A percentile compares a stretch with the other conserved stretches of the same genome.
Conservation (phyloP, 1,140 invertebrate genomes). For the Drosophila nikananu region DNA sequence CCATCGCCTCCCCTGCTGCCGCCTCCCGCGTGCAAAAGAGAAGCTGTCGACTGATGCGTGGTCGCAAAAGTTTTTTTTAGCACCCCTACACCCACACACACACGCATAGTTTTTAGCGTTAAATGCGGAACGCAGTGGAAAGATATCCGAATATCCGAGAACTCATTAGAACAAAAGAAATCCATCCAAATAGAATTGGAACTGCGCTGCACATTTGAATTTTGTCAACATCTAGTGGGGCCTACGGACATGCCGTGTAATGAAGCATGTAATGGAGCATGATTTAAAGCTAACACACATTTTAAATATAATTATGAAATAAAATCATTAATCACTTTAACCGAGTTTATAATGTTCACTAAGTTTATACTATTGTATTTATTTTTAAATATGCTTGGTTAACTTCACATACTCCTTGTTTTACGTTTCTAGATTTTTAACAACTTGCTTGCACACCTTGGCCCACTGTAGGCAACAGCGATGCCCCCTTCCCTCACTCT, state of each 20-base stretch:
- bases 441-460: not conserved
- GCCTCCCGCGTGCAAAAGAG: not conserved
- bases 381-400: not conserved
- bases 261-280: no score
- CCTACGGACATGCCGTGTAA: not conserved
- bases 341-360: no score
- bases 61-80: conserved; percentile 53
- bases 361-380: not conserved
- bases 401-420: not conserved
- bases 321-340: not conserved
- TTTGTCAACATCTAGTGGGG: conserved; percentile 26
- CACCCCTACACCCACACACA: conserved; percentile 22
- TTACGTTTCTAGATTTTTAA: not conserved
- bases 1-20: not conserved
- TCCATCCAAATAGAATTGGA: conserved; percentile 21
- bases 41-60: conserved; percentile 40
- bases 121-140: conserved; percentile 23
- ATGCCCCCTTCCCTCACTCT: not conserved
- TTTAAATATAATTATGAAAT: not conserved
- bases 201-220: conserved; percentile 18
- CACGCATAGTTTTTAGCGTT: not conserved
- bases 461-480: conserved; percentile 7
- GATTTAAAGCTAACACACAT: not conserved
- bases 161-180: conserved; percentile 29
- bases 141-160: conserved; percentile 45